These are phyloP conservation scores for Sternotherus odoratus DNA, from an alignment of 2,797 vertebrate species.

Conservation along the genomic window DNA sequence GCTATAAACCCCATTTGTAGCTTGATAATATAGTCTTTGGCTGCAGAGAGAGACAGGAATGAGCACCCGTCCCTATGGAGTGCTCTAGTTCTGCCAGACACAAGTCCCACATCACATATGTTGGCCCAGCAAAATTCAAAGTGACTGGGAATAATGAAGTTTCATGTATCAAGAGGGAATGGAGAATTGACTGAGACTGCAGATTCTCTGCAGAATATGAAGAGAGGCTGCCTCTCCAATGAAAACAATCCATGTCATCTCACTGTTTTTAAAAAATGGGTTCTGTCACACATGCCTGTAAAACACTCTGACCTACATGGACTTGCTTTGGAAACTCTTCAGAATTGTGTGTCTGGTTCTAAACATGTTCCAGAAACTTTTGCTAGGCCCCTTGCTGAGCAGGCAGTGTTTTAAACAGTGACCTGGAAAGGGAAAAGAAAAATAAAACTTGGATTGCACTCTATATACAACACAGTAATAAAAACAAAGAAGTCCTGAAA, in stretches of 20 bases:
- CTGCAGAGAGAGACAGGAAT: background rate
- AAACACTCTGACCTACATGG: background rate
- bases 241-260: background rate
- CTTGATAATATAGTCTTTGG: background rate
- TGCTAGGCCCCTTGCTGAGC: too few relatives aligned
- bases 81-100: background rate
- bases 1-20: background rate
- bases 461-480: too few relatives aligned
- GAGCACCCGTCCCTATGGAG: background rate
- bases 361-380: background rate
- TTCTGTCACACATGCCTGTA: background rate
- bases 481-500: background rate
- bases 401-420: background rate
- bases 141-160: background rate
- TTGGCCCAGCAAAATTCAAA: background rate
- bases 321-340: background rate
- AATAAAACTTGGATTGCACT: background rate
- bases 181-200: background rate
- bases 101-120: background rate
- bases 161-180: background rate
- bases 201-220: background rate
- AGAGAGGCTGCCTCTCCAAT: background rate
- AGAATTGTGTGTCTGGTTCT: background rate
- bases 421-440: background rate
- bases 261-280: background rate